Base-by-base conservation (phyloP, 2,113 vertebrate genomes). In the Trematomus loennbergii region DNA sequence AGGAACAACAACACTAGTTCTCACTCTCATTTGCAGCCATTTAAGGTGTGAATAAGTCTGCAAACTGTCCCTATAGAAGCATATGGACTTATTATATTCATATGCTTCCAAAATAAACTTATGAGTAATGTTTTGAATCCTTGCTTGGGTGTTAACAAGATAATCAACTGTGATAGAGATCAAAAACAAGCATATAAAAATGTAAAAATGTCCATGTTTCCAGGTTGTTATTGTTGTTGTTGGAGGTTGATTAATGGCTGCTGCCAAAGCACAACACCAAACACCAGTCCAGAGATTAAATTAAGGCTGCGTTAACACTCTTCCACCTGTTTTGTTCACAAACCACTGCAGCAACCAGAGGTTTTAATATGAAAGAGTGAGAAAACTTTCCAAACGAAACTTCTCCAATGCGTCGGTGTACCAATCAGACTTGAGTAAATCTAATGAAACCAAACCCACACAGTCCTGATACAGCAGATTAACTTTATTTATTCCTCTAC, bases 171-270 rank as follows among this genome's bases (percentile, higher is more conserved):
- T 67, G 82, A 78, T 66, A 15, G 43, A 75, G 64, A 68, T 71
- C 29, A 68, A 62, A 65, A 80, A 73, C 33, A 75, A 81, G 67
- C 53, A 55, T n/a, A 78, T 63, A 65, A 74, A 75, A 74, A 78
- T 73, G 59, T 76, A 53, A 79, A 83, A 75, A 36, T n/a, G 58
- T 50, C 17, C 36, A 17, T 76, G 64, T 82, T 86, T 75, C 40
- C 52, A 29, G 43, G 25, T 59, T 54, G 36, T 8, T 36, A 5
- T 8, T 36, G 36, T 60, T 29, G 54, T 85, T 54, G 52, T 18
- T 65, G 43, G 36, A 60, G 18, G 61, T 20, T 82, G 88, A 90
- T 88, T 82, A 86, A 88, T 88, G 83, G 67, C 78, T 84, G 52
- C 83, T 90, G 80, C 81, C 83, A 84, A 79, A 50, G 46, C 55